Conservation (phyloP, 2,797 vertebrate species). For the Mus spretus region DNA sequence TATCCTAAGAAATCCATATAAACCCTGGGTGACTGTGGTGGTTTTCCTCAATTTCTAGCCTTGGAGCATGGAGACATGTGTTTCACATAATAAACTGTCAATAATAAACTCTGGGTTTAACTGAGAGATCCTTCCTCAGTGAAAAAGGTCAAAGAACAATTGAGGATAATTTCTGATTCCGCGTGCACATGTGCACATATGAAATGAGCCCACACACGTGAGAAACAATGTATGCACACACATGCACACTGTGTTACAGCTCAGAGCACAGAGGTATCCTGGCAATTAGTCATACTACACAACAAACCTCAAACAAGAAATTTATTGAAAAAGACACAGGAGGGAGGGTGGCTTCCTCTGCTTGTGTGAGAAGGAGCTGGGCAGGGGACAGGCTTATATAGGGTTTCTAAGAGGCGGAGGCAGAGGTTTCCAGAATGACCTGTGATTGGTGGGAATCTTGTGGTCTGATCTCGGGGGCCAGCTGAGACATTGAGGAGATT, state of each 20-base stretch:
- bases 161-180: background rate
- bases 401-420: background rate
- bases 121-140: background rate
- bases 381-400: background rate
- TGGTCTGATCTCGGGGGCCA: background rate
- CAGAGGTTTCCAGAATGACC: background rate
- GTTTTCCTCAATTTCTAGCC: background rate
- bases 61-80: background rate
- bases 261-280: background rate
- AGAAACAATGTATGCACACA: background rate
- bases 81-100: background rate
- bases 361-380: background rate
- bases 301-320: background rate
- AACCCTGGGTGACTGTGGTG: background rate
- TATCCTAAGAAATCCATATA: background rate
- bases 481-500: background rate
- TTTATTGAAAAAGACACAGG: background rate
- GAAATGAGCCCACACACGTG: background rate
- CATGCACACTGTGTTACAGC: background rate
- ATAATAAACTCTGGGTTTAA: constrained; percentile 5
- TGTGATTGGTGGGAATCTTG: background rate
- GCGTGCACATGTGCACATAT: background rate
- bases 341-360: background rate
- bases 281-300: background rate
- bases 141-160: background rate